Conservation (phyloP, 2,888 invertebrate species). For the Rhogogaster chlorosoma region DNA sequence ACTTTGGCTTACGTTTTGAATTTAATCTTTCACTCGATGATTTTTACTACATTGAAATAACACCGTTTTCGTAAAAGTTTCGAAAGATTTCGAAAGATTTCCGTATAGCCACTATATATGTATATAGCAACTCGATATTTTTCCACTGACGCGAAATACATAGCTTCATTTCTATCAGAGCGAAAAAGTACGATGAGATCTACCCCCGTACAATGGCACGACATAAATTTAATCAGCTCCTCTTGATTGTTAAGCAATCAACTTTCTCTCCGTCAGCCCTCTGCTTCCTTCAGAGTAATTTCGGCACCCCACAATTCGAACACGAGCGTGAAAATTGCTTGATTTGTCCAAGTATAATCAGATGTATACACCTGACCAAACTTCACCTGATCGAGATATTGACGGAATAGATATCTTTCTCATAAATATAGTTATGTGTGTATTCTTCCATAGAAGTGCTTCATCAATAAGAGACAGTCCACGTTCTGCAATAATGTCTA, state of each 20-base stretch:
- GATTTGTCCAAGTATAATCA: conserved; percentile 26
- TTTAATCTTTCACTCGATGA: conserved; percentile 15
- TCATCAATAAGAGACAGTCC: background rate
- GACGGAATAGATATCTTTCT: background rate
- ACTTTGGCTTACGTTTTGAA: background rate
- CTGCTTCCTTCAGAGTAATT: conserved; percentile 16
- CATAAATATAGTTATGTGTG: background rate
- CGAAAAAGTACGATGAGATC: conserved; percentile 13
- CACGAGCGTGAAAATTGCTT: conserved; percentile 24
- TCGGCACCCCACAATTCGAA: conserved; percentile 24
- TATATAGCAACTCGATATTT: background rate
- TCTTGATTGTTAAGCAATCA: conserved; percentile 45
- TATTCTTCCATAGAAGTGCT: too few relatives aligned
- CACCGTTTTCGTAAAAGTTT: background rate
- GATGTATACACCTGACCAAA: conserved; percentile 32
- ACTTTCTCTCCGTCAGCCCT: conserved; percentile 41
- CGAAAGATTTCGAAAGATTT: background rate
- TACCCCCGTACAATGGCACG: background rate
- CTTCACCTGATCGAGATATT: conserved; percentile 1
- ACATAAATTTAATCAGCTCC: conserved; percentile 41
- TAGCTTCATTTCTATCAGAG: background rate
- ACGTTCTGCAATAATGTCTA: background rate
- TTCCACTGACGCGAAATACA: background rate
- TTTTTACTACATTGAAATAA: conserved; percentile 34
- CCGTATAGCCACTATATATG: background rate